Base-by-base conservation (phyloP, 2,888 invertebrate genomes). In the Drosophila neotestacea region DNA sequence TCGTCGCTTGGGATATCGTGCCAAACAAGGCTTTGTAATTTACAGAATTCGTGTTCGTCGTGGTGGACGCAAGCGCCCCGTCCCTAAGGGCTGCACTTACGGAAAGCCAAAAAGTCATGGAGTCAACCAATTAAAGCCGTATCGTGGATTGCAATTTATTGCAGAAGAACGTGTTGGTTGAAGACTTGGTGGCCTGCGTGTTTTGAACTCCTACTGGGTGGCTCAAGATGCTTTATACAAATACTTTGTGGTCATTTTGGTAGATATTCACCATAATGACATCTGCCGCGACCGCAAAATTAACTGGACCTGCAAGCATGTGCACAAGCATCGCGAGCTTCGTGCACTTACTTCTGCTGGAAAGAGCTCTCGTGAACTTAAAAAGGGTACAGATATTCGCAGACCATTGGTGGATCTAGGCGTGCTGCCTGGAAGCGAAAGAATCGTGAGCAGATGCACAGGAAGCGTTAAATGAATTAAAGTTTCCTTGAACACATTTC, bases 61-160 rank as follows among this genome's bases (percentile, higher is more conserved):
- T 93, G 99, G 99, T 93, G 98, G 99, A 71, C 97, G 99, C 90
- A 99, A 99, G 94, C 98, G 98, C 92, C 99, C 99, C 81, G 99
- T 99, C 30, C 96, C 98, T 61, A 99, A 99, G 93, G 99, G 99
- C 91, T 97, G 97, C 83, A 98, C 98, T 39, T 99, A 98, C 91
- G 99, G 99, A 91, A 99, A 99, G 93, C 99, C 99, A 71, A 99
- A 98, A 92, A 98, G 98, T 92, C 99, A 99, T 93, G 99, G 99
- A 93, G 98, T 99, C 30, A 99, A 99, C 93, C 97, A 99, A 93
- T 93, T 99, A 90, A 99, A 99, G 93, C 98, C 98, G 67, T 96
- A 96, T 48, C 96, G 99, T 87, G 97, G 97, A 92, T 94, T 98
- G 77, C 99, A 99, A 92, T 96, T 98, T 11, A 96, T 99, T 93